Evolutionary conservation across 2,888 invertebrate genomes (phyloP).

Genomic region (Erebia epiphron): DNA sequence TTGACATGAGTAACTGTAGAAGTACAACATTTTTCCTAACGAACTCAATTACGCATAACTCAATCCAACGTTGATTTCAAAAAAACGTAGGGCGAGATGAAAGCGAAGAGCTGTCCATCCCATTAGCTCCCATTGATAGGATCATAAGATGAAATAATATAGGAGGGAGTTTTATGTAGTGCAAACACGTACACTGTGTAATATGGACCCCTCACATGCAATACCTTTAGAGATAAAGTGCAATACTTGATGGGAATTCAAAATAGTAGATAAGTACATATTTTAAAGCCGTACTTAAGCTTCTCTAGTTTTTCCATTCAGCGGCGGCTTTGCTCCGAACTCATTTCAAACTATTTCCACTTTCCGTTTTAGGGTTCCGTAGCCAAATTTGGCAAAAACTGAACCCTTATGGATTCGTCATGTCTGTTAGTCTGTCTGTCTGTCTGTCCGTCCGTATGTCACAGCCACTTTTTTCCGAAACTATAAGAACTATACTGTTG

Average conservation of each 20-base stretch:
- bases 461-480: no score
- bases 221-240: conserved; percentile 13
- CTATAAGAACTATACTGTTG: no score
- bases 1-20: neutral
- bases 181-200: conserved; percentile 17
- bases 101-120: conserved; percentile 57
- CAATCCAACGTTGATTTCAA: conserved; percentile 57
- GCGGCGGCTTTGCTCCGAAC: neutral
- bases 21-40: conserved; percentile 7
- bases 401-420: no score
- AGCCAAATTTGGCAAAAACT: no score
- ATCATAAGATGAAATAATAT: conserved; percentile 57
- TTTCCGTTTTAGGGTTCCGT: no score
- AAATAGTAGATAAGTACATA: neutral
- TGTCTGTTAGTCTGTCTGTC: no score
- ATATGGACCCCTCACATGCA: conserved; percentile 11
- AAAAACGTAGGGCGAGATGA: conserved; percentile 46
- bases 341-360: conserved; percentile 11
- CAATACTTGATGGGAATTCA: conserved; percentile 15
- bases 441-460: no score
- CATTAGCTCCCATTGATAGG: conserved; percentile 72
- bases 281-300: conserved; percentile 16
- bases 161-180: conserved; percentile 43
- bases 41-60: conserved; percentile 49
- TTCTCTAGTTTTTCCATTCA: neutral